Evolutionary conservation across 2,113 vertebrate genomes (phyloP).

Genomic region (Dendrocopos noguchii): DNA sequence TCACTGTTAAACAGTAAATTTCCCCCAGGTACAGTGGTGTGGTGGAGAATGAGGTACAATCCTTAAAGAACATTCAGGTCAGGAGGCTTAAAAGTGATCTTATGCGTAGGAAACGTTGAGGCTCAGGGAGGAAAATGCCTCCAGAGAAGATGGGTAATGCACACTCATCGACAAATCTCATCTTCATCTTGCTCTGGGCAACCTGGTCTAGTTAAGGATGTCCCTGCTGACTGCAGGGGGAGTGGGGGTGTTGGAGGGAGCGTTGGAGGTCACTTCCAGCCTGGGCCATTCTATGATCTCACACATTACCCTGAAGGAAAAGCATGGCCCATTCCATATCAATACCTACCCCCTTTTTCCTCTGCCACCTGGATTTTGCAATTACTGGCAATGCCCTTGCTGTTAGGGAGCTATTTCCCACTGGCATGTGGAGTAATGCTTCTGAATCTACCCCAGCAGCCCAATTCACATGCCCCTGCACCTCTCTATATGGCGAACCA

Average conservation of each 20-base stretch:
- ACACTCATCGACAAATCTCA: not conserved
- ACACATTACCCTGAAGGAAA: rapidly evolving
- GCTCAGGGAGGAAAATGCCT: not conserved
- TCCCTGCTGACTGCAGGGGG: too few relatives aligned
- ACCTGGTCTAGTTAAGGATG: too few relatives aligned
- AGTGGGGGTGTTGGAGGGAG: too few relatives aligned
- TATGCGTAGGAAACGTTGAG: not conserved
- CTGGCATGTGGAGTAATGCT: not conserved
- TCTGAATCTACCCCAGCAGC: not conserved
- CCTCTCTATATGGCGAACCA: not conserved
- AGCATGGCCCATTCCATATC: rapidly evolving
- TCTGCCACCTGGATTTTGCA: not conserved
- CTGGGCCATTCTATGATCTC: too few relatives aligned
- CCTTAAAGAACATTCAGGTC: not conserved
- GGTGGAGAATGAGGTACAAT: not conserved
- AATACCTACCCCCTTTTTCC: not conserved
- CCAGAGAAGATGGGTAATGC: not conserved
- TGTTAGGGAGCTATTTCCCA: not conserved
- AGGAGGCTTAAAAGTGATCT: not conserved
- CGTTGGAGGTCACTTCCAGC: too few relatives aligned
- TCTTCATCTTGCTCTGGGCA: not conserved
- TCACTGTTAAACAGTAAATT: not conserved
- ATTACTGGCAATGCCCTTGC: not conserved
- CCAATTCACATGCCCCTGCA: not conserved
- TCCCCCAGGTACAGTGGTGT: too few relatives aligned